Base-by-base conservation (phyloP, 2,113 vertebrate species). In the Eidolon helvum region DNA sequence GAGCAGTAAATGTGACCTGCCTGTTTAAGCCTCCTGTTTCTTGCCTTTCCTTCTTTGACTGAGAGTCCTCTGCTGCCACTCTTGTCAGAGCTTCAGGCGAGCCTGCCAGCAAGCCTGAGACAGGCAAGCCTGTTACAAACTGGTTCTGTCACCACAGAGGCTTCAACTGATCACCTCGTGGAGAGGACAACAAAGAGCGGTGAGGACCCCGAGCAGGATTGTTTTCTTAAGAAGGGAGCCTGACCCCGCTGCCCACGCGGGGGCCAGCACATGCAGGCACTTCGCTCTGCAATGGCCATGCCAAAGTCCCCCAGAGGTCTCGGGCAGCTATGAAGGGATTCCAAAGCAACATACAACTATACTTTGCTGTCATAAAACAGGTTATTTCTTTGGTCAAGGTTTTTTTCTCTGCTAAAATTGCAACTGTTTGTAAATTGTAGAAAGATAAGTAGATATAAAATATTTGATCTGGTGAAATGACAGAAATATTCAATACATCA, bases 91-190 rank as follows among this genome's bases (percentile, higher is more conserved):
- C 97, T 96, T 97, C 98, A 40, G 90, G 98, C 92, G 43, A 96
- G 96, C 97, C 98, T 97, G 98, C 98, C 98, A 98, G 98, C 97
- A 97, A 97, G 96, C 97, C 97, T 96, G 97, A 96, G 96, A 97
- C 83, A 89, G 98, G 98, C 93, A 98, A 98, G 98, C 97, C 98
- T 98, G 97, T 97, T 96, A 97, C 98, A 98, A 92, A 98, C 98
- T 98, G 98, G 96, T 97, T 96, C 98, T 97, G 98, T 98, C 98
- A 98, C 97, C 97, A 88, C 97, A 89, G 92, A 96, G 98, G 95
- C 95, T 98, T 98, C 98, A 95, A 93, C 87, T 26, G 96, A 97
- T 98, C 98, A 98, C 98, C 98, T 98, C 97, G 91, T 96, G 97
- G 98, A 96, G 95, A 97, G 95, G 95, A 98, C 96, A 97, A 98